Conservation (phyloP, 2,113 vertebrate species). For the Bettongia penicillata region DNA sequence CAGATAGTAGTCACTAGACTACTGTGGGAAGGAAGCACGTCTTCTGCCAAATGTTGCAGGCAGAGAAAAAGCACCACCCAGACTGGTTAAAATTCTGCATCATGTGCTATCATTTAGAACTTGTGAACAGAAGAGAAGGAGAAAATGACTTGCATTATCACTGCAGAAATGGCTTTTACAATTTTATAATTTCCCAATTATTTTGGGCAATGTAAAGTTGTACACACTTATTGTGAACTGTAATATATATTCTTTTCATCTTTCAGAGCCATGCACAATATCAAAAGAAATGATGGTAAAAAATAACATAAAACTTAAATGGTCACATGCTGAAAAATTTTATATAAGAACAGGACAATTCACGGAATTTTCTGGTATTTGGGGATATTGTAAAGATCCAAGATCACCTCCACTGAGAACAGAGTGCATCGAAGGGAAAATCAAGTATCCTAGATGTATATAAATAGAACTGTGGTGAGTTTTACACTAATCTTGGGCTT, state of each 20-base stretch:
- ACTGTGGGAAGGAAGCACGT: not conserved
- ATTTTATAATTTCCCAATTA: not conserved
- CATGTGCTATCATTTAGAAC: not conserved
- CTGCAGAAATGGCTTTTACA: not conserved
- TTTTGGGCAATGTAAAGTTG: not conserved
- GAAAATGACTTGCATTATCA: not conserved
- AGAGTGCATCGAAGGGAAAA: not conserved
- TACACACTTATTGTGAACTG: not conserved
- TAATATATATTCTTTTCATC: not conserved
- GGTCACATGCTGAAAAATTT: accelerated
- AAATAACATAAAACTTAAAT: conserved; percentile 72
- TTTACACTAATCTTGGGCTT: not conserved
- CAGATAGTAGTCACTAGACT: not conserved
- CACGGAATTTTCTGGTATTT: conserved; percentile 35
- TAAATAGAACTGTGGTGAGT: not conserved
- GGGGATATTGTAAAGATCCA: accelerated
- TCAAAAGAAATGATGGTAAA: conserved; percentile 63
- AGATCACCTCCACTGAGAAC: not conserved
- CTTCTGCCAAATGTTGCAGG: not conserved
- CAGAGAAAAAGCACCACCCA: not conserved
- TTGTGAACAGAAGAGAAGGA: not conserved
- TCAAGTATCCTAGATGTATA: conserved; percentile 44
- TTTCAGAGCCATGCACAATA: conserved; percentile 68
- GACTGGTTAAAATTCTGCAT: not conserved
- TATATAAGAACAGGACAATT: conserved; percentile 52